phyloP scores from a whole-genome alignment of 2,797 vertebrate genomes.

The Xiphophorus birchmanni region DNA sequence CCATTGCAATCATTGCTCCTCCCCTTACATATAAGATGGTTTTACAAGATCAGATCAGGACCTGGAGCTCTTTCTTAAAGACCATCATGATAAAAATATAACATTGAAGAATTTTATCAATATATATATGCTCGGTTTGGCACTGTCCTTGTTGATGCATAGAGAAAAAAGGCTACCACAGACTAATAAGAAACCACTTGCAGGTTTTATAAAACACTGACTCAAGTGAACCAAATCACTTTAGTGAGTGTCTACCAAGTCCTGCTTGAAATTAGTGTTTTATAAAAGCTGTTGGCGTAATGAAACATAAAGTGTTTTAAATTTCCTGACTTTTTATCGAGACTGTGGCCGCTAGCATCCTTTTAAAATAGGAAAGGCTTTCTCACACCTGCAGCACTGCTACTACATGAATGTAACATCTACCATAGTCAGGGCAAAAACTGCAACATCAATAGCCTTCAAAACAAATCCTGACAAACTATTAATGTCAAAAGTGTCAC shows the following conservation, averaged over 20 bases:
- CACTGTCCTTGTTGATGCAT: not conserved
- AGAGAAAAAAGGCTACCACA: not conserved
- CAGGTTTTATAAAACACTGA: not conserved
- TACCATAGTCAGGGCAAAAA: not conserved
- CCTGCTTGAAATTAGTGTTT: not conserved
- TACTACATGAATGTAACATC: conserved; percentile 20
- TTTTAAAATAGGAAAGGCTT: conserved; percentile 12
- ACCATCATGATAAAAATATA: not conserved
- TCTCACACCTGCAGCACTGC: conserved; percentile 11
- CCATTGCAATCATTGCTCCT: not conserved
- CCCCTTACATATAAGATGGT: not conserved
- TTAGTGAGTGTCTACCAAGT: not conserved
- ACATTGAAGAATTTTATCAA: not conserved
- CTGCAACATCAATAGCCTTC: conserved; percentile 25
- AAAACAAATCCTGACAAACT: conserved; percentile 43
- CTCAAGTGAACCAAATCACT: not conserved
- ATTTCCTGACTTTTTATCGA: not conserved
- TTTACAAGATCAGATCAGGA: not conserved
- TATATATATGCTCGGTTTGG: not conserved
- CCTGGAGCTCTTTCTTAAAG: not conserved
- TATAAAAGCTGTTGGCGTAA: not conserved
- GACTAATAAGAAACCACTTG: not conserved
- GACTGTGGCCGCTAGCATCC: conserved; percentile 24
- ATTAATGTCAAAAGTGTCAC: conserved; percentile 42
- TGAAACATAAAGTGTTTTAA: not conserved